Evolutionary conservation across 2,797 vertebrate species (phyloP), one percentile per base, ranked within the genome.

Genomic region (Cyclopterus lumpus): DNA sequence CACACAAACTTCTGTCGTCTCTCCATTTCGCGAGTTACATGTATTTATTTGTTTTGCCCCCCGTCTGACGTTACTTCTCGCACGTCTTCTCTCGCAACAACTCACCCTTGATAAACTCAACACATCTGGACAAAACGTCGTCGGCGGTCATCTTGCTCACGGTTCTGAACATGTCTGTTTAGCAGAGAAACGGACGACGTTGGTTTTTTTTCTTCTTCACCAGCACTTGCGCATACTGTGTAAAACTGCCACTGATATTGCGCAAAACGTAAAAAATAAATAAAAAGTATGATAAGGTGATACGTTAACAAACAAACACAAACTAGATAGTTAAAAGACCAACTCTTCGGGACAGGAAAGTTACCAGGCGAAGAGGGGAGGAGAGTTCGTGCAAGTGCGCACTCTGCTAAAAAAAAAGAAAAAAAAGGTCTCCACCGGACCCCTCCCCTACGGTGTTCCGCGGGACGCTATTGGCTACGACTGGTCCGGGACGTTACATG

Each of bases 21-120:
- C 28, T n/a, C 1, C 18, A 24, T 53, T 68, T 16, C 53, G 8
- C 5, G 3, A 0, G 28, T n/a, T 22, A 38, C 1, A 40, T 40
- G 1, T 40, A 9, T 9, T 9, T 36, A 10, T 36, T 10, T 36
- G 34, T 36, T 65, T 34, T 9, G 12, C 28, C 7, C 5, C 2
- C 16, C 69, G 46, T n/a, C 34, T 16, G 22, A 26, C 22, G 51
- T 6, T 4, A 16, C 30, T 34, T 30, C 0, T 48, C 51, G 22
- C 0, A 7, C 15, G 26, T 4, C 0, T 18, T 55, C 54, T 34
- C 24, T 44, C 4, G 34, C 18, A 38, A 66, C 15, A 34, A 66
- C 94, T 87, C 76, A 96, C 95, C 95, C 80, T 91, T 90, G 66
- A 93, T 68, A 46, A 96, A 86, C 80, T 95, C 94, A 53, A 93